Evolutionary conservation across 2,113 vertebrate species (phyloP), one percentile per base, ranked within the genome.

Genomic region (Crotalus tigris): DNA sequence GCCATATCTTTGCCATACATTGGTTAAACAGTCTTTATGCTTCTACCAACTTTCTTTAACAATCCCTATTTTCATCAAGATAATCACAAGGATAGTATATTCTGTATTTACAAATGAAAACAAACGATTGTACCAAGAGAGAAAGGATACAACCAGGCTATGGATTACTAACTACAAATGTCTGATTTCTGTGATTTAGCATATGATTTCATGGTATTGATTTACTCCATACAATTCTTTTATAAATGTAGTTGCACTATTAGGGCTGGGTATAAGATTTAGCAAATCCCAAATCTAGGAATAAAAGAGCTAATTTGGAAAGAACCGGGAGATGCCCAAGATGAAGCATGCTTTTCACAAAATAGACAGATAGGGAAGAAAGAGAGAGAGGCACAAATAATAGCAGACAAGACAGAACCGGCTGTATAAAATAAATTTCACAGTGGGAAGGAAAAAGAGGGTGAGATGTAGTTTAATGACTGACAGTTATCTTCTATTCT

Each of bases 121-220:
- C 91, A 93, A 64, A 93, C 26, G 89, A 91, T 94, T 12, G 46
- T 29, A 46, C 91, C 0, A 0, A 95, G 94, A 92, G 59, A 59
- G 92, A n/a, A 24, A 44, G 11, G 33, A 44, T 59, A 46, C 33
- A 44, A 89, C 26, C 88, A 75, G 95, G 90, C 8, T 19, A 1
- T 90, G 90, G 58, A 88, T 95, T 96, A 90, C 58, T 61, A 94
- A 89, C n/a, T 23, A 12, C 51, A 39, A 69, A 93, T 93, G 51
- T 87, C 96, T 86, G 69, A 95, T 95, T 93, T n/a, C 59, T 23
- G 69, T 1, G 1, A 61, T 96, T 94, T 85, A 26, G 87, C 92
- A 88, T 94, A 49, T 26, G 69, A n/a, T 46, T 95, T 69, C 61
- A 23, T 10, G 92, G 85, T 95, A 53, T 54, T 95, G 94, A 95